phyloP scores from a whole-genome alignment of 1,140 invertebrate species.

The Xylocopa sonorina region DNA sequence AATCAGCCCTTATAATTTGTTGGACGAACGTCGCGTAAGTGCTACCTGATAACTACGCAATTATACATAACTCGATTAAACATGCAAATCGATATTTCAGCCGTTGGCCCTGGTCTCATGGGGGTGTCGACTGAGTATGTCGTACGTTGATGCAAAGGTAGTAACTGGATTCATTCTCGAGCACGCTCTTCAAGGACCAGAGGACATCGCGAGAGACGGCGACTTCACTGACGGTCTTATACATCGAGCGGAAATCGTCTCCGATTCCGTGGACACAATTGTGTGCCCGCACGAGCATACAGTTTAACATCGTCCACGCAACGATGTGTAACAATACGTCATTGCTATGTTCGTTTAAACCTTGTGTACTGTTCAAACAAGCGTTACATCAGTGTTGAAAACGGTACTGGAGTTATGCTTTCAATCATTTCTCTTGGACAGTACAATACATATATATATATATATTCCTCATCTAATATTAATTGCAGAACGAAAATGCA shows the following conservation, averaged over 20 bases:
- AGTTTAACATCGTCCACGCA: not conserved
- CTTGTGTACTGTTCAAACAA: too few relatives aligned
- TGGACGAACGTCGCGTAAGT: conserved; percentile 85
- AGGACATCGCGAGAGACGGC: conserved; percentile 84
- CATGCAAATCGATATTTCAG: conserved; percentile 78
- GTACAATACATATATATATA: not conserved
- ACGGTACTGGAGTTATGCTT: too few relatives aligned
- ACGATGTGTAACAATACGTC: too few relatives aligned
- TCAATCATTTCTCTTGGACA: too few relatives aligned
- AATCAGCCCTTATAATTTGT: conserved; percentile 88
- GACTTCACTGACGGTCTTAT: conserved; percentile 84
- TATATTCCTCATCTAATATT: too few relatives aligned
- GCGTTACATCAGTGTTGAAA: too few relatives aligned
- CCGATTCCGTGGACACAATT: conserved; percentile 80
- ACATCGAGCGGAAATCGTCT: conserved; percentile 82
- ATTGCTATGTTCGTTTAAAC: too few relatives aligned
- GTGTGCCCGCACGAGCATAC: conserved; percentile 79
- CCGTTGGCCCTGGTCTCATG: conserved; percentile 90
- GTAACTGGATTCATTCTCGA: conserved; percentile 86
- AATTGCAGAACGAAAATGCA: too few relatives aligned
- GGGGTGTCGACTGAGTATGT: conserved; percentile 89
- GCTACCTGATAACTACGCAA: not conserved
- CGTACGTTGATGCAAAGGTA: conserved; percentile 84
- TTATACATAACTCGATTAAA: not conserved
- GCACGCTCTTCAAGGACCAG: conserved; percentile 86